Evolutionary conservation across 2,888 invertebrate species (phyloP).

Genomic region (Cerceris rybyensis): DNA sequence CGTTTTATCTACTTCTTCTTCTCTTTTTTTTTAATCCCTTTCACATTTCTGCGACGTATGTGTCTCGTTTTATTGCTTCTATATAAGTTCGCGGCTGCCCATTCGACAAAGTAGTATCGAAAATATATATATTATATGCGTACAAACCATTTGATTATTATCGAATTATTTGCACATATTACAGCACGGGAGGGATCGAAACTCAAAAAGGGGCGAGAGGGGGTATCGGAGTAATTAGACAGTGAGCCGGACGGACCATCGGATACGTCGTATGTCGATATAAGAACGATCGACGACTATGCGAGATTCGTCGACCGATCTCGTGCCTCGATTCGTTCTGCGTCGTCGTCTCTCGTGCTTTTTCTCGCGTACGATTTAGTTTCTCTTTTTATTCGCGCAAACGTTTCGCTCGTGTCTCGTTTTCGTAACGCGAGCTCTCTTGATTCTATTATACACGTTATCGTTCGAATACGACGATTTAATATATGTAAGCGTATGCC

Average conservation of each 20-base stretch:
- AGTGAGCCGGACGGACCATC: constrained; percentile 68
- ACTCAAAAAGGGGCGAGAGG: constrained; percentile 50
- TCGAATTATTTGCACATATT: constrained; percentile 78
- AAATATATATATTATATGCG: constrained; percentile 72
- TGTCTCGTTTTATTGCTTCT: constrained; percentile 62
- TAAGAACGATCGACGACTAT: constrained; percentile 57
- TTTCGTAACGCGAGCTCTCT: too few species aligned
- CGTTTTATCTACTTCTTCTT: not conserved
- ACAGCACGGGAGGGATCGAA: constrained; percentile 65
- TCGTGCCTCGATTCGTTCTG: constrained; percentile 48
- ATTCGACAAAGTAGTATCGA: constrained; percentile 71
- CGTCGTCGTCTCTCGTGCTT: constrained; percentile 55
- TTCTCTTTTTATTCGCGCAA: constrained; percentile 14
- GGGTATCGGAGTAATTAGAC: constrained; percentile 60
- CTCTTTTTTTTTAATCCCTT: constrained; percentile 4
- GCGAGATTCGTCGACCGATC: constrained; percentile 50
- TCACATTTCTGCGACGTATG: constrained; percentile 14
- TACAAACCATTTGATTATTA: constrained; percentile 73
- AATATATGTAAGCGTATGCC: constrained; percentile 3
- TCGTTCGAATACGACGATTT: constrained; percentile 6
- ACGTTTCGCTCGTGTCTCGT: not conserved
- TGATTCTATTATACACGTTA: too few species aligned
- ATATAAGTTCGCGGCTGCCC: constrained; percentile 55
- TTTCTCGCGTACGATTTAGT: constrained; percentile 29
- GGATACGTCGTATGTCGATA: constrained; percentile 59